phyloP scores from a whole-genome alignment of 2,797 vertebrate genomes.

The Brotula barbata region DNA sequence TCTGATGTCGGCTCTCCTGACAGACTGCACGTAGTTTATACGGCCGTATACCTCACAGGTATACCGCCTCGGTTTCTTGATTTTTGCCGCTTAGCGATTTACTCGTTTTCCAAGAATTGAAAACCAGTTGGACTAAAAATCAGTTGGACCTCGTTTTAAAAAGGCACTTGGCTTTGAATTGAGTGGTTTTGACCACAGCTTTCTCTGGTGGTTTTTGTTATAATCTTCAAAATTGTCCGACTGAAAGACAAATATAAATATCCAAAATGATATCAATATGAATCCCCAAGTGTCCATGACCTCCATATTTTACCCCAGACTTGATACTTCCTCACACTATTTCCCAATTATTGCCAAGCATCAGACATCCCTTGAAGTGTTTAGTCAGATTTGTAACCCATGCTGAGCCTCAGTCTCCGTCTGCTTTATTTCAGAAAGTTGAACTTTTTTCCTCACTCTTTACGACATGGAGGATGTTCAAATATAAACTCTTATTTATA shows the following conservation, averaged over 20 bases:
- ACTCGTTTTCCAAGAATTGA: not conserved
- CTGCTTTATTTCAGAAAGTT: no score
- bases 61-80: no score
- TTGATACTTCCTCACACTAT: not conserved
- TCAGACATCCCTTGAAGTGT: no score
- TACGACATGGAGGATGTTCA: no score
- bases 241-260: conserved; percentile 11
- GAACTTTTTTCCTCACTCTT: no score
- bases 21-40: not conserved
- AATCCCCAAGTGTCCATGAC: not conserved
- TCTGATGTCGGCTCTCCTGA: not conserved
- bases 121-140: no score
- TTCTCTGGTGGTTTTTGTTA: not conserved
- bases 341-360: not conserved
- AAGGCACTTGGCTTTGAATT: not conserved
- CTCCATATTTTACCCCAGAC: not conserved
- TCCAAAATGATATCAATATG: not conserved
- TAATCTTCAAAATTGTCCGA: not conserved
- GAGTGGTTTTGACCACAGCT: conserved; percentile 2
- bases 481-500: no score
- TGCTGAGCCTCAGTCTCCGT: no score
- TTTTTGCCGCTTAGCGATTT: not conserved
- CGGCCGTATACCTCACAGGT: not conserved
- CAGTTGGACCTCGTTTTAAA: not conserved
- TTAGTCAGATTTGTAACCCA: no score